Base-by-base conservation (phyloP, 2,888 invertebrate genomes). In the Meiosimyza platycephala region DNA sequence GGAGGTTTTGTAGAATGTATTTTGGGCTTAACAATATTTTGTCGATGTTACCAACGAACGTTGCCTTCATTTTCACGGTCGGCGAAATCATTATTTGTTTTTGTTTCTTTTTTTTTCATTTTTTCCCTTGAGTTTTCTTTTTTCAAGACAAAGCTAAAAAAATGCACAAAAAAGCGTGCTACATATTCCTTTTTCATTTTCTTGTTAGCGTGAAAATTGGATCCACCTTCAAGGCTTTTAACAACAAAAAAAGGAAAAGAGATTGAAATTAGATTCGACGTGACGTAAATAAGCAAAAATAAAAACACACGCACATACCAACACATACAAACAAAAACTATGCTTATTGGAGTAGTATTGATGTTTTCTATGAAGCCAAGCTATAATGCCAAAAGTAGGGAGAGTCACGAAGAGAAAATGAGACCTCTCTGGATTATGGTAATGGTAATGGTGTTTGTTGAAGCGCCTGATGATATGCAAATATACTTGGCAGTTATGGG, bases 381-480 rank as follows among this genome's bases (percentile, higher is more conserved):
- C 5, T 40, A 40, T n/a, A n/a, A n/a, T n/a, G n/a, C n/a, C n/a
- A 40, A 40, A 40, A 3, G 9, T 40, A 40, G 9, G 40, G 6
- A 40, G 40, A 40, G 40, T 9, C 40, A 40, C 40, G 40, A 40
- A 40, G 40, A 40, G 40, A 40, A 40, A 40, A 9, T 9, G 40
- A 40, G 18, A 22, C 18, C 16, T 18, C 54, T 6, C 54, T 40
- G 54, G 54, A 54, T n/a, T n/a, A 18, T 18, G 55, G n/a, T 55
- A 22, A 15, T 15, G 11, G 15, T 15, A 55, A 67, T 72, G 65
- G 54, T 72, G 72, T 72, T 72, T 57, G 69, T 33, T 52, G 55
- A 64, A 67, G 62, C 69, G 68, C 69, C 70, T 72, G 76, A 78
- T 76, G 76, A 79, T 78, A 81, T 79, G 79, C 80, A 81, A 79